Conservation (phyloP, 2,888 invertebrate species). For the Nudaria mundana region DNA sequence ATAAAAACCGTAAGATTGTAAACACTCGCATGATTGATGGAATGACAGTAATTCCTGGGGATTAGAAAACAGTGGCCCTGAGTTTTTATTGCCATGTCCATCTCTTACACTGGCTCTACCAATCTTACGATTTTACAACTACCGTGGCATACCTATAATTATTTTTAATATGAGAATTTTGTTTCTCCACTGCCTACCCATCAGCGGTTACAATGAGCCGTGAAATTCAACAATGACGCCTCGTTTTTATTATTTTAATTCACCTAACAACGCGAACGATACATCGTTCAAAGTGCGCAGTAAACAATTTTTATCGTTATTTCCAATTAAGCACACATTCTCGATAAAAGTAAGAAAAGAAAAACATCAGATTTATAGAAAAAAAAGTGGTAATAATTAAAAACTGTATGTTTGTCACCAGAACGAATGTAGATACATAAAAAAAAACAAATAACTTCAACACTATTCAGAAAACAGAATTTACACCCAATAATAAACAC, state of each 20-base stretch:
- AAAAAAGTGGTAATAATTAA: conserved; percentile 15
- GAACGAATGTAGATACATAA: conserved; percentile 45
- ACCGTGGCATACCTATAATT: too few species aligned
- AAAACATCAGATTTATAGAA: conserved; percentile 2
- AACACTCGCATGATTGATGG: too few species aligned
- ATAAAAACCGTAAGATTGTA: too few species aligned
- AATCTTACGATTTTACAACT: too few species aligned
- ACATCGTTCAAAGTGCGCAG: background rate
- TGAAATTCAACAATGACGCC: too few species aligned
- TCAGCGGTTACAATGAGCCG: too few species aligned
- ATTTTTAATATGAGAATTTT: too few species aligned
- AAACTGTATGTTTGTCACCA: conserved; percentile 45
- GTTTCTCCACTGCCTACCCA: background rate
- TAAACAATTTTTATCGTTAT: conserved; percentile 6
- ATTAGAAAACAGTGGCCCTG: too few species aligned
- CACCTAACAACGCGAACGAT: conserved; percentile 3
- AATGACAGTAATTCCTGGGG: too few species aligned
- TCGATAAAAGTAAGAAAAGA: background rate
- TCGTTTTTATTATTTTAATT: background rate
- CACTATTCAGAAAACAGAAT: background rate
- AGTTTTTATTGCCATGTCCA: too few species aligned
- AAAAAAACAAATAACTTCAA: conserved; percentile 14
- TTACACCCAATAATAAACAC: conserved; percentile 5
- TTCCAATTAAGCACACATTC: conserved; percentile 9
- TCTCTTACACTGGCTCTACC: too few species aligned